Evolutionary conservation across 2,113 vertebrate species (phyloP), one percentile per base, ranked within the genome.

Genomic region (Butorides virescens): DNA sequence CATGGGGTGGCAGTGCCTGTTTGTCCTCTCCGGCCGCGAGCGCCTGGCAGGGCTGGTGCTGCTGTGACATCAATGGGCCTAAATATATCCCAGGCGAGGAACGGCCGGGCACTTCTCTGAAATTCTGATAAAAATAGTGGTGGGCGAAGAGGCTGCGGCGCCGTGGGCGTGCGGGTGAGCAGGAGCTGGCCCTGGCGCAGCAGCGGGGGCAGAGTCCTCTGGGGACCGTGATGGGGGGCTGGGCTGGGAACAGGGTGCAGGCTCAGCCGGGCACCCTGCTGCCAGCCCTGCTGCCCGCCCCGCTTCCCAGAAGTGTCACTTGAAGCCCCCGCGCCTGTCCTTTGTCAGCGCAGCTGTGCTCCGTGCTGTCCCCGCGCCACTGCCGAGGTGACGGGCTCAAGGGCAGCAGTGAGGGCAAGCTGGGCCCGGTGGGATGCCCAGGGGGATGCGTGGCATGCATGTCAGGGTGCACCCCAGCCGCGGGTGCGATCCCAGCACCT

Each of bases 91-190:
- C 2, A 2, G 52, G 93, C 13, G 34, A 94, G 95, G 94, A 97
- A 96, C 39, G 55, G 78, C 92, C 7, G 86, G 97, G 98, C 96
- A 98, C 97, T 99, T 99, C 99, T 95, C 83, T 98, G 99, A 98
- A 99, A 98, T 98, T 97, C 97, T 95, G 98, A 98, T 99, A 99
- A 99, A 99, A 99, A 99, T 99, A 99, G 99, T 98, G 97, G 92
- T 12, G 39, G 93, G 65, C 90, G 44, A 91, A 92, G 93, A 90
- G 96, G 85, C 79, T 49, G 81, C 5, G 9, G 97, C 32, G 6
- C 70, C 21, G 3, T 0, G 15, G 56, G 49, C 0, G 39, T 72
- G 44, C 21, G 79, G 72, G 88, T 0, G 2, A 90, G 76, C 37
- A 15, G 77, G 80, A 78, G 42, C 81, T 81, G 62, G 84, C 73